phyloP scores from a whole-genome alignment of 2,888 invertebrate species.

The Lepidocyrtinus sp. region DNA sequence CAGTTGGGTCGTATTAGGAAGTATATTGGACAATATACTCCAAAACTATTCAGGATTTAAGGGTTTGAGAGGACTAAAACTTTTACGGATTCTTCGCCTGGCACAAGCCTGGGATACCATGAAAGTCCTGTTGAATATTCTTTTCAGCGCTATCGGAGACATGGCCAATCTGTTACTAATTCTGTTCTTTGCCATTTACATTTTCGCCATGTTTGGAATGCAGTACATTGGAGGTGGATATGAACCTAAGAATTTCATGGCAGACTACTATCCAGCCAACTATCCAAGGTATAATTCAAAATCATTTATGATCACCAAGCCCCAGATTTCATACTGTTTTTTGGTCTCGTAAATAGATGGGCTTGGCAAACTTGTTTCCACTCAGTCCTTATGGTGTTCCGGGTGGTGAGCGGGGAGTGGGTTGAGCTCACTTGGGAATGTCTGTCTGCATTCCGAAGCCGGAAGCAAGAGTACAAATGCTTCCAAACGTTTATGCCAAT shows the following conservation, averaged over 20 bases:
- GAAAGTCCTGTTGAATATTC: conserved; percentile 95
- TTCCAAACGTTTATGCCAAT: conserved; percentile 91
- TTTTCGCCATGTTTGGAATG: conserved; percentile 98
- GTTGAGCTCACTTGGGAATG: conserved; percentile 98
- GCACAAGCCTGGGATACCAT: conserved; percentile 98
- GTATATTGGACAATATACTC: conserved; percentile 8
- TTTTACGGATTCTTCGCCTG: conserved; percentile 92
- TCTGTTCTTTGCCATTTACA: conserved; percentile 95
- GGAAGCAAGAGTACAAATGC: conserved; percentile 76
- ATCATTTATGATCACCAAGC: background rate
- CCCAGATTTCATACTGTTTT: conserved; percentile 18
- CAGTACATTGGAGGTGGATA: conserved; percentile 95
- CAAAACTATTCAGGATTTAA: background rate
- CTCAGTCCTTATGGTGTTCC: conserved; percentile 98
- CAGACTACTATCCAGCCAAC: conserved; percentile 73
- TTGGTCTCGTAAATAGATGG: conserved; percentile 81
- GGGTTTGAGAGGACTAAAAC: conserved; percentile 62
- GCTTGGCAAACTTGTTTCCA: conserved; percentile 97
- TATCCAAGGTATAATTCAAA: conserved; percentile 21
- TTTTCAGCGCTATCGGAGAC: conserved; percentile 95
- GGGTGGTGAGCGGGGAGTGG: conserved; percentile 97
- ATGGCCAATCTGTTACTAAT: conserved; percentile 95
- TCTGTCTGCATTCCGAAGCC: conserved; percentile 83
- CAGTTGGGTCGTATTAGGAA: background rate
- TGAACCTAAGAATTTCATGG: conserved; percentile 86